Percentiles rank a stretch among this genome's conserved stretches.
Conservation (phyloP, 2,888 invertebrate species). For the Furcula furcula region DNA sequence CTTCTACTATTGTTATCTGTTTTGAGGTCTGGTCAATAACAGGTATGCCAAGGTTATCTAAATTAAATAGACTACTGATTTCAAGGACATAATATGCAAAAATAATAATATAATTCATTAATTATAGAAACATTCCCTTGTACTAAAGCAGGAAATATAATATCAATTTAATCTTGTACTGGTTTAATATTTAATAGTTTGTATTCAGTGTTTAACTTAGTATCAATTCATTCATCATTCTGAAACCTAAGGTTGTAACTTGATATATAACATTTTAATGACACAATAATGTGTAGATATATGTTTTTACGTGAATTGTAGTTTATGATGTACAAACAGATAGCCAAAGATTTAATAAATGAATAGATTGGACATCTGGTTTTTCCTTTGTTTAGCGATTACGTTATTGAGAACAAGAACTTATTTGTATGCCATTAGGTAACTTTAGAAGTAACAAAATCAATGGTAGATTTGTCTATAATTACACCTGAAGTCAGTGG, state of each 20-base stretch:
- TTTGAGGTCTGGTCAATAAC: too few relatives aligned
- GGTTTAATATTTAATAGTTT: conserved; percentile 30
- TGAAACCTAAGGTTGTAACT: conserved; percentile 79
- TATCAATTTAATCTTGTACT: conserved; percentile 13
- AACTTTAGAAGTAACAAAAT: conserved; percentile 11
- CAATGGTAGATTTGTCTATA: conserved; percentile 11
- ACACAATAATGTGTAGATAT: conserved; percentile 70
- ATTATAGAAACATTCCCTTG: background rate
- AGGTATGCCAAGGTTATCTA: too few relatives aligned
- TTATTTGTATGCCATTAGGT: conserved; percentile 1
- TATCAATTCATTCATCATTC: conserved; percentile 54
- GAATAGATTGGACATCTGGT: conserved; percentile 54
- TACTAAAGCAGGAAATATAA: background rate
- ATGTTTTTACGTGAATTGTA: conserved; percentile 79
- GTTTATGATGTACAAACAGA: conserved; percentile 74
- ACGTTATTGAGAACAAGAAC: background rate
- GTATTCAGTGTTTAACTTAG: conserved; percentile 29
- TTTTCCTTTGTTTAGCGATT: conserved; percentile 27
- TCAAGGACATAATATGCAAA: too few relatives aligned
- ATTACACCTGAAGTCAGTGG: conserved; percentile 22
- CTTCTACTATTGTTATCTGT: too few relatives aligned
- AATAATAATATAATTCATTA: background rate
- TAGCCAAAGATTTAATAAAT: conserved; percentile 71
- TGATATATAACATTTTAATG: conserved; percentile 68
- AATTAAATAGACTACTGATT: background rate